phyloP scores from a whole-genome alignment of 2,888 invertebrate species.

The Amblyjoppa fuscipennis region DNA sequence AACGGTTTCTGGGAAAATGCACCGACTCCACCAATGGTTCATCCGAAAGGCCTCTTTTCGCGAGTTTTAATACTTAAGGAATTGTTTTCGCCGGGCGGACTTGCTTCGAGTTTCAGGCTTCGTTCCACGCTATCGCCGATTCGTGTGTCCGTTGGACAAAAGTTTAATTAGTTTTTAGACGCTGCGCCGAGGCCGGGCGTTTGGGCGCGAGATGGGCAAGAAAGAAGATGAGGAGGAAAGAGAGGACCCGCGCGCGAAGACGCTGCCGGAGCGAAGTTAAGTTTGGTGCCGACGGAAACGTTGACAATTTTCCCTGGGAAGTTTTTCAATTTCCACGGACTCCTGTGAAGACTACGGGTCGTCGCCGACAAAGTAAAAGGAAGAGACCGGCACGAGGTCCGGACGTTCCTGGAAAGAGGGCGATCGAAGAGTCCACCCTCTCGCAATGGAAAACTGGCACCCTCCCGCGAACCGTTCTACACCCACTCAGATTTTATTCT shows the following conservation, averaged over 20 bases:
- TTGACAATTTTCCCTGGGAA: conserved; percentile 78
- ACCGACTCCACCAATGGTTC: background rate
- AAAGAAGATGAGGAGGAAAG: conserved; percentile 55
- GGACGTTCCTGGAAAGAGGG: conserved; percentile 4
- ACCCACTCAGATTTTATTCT: conserved; percentile 36
- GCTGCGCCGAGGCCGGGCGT: conserved; percentile 70
- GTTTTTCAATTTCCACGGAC: conserved; percentile 84
- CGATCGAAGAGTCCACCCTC: conserved; percentile 30
- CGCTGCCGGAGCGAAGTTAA: conserved; percentile 69
- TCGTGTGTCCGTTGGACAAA: conserved; percentile 75
- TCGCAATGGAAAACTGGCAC: background rate
- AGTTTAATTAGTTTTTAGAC: conserved; percentile 85
- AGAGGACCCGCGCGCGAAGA: conserved; percentile 39
- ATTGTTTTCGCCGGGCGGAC: conserved; percentile 59
- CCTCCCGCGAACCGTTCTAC: background rate
- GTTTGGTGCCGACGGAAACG: conserved; percentile 77
- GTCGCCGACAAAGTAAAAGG: conserved; percentile 36
- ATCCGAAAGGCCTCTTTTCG: background rate
- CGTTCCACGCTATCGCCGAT: conserved; percentile 16
- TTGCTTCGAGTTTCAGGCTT: conserved; percentile 64
- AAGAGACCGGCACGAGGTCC: conserved; percentile 25
- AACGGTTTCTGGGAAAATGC: conserved; percentile 37
- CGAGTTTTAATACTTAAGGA: conserved; percentile 24
- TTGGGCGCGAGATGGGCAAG: conserved; percentile 44
- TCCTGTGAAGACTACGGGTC: conserved; percentile 44